phyloP scores from a whole-genome alignment of 1,140 invertebrate species.

The Nautilus pompilius region DNA sequence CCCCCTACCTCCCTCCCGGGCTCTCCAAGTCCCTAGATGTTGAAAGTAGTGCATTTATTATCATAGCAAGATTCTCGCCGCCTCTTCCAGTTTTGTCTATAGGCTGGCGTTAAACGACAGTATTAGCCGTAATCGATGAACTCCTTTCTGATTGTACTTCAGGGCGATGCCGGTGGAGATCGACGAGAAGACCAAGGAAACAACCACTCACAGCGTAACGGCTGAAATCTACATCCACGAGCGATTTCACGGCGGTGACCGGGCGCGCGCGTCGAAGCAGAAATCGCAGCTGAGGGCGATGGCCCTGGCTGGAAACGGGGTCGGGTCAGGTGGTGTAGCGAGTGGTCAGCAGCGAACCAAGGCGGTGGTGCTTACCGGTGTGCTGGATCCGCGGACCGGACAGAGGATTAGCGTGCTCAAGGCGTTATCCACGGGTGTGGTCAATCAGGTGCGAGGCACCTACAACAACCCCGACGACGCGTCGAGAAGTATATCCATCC shows the following conservation, averaged over 20 bases:
- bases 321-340: neutral
- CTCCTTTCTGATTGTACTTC: too few relatives aligned
- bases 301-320: neutral
- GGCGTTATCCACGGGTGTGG: slow-evolving; percentile 77
- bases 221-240: slow-evolving; percentile 46
- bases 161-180: slow-evolving; percentile 37
- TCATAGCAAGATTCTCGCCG: neutral
- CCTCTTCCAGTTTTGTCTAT: neutral
- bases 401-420: slow-evolving; percentile 76
- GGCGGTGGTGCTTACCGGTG: slow-evolving; percentile 59
- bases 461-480: slow-evolving; percentile 73
- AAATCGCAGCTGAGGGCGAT: too few relatives aligned
- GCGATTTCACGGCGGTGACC: slow-evolving; percentile 21
- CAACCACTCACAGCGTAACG: slow-evolving; percentile 21
- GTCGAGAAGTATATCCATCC: slow-evolving; percentile 72
- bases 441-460: slow-evolving; percentile 71
- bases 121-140: too few relatives aligned
- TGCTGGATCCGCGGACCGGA: slow-evolving; percentile 77
- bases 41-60: too few relatives aligned
- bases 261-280: too few relatives aligned
- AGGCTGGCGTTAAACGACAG: too few relatives aligned
- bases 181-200: slow-evolving; percentile 30
- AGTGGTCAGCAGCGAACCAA: slow-evolving; percentile 23
- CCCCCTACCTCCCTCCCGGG: too few relatives aligned
- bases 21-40: too few relatives aligned